Evolutionary conservation across 2,888 invertebrate species (phyloP).

Genomic region (Calephelis perditalis): DNA sequence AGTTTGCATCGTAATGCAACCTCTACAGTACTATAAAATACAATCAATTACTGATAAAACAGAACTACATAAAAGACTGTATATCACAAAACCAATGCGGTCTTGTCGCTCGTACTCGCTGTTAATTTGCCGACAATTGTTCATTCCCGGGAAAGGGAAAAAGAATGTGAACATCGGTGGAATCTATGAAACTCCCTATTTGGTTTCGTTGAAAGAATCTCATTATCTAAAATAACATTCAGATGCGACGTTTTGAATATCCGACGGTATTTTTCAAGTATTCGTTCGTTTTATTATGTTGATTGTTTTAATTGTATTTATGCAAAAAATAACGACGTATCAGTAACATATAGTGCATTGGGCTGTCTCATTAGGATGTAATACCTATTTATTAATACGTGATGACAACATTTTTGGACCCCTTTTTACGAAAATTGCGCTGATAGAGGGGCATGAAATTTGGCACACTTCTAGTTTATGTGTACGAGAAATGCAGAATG

Average conservation of each 20-base stretch:
- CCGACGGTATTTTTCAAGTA: neutral
- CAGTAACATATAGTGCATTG: too few relatives aligned
- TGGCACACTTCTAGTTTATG: too few relatives aligned
- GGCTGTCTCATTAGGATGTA: too few relatives aligned
- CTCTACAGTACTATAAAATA: too few relatives aligned
- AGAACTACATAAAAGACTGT: slow-evolving; percentile 30
- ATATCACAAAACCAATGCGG: slow-evolving; percentile 43
- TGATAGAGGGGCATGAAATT: too few relatives aligned
- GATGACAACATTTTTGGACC: too few relatives aligned
- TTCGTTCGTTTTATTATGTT: neutral
- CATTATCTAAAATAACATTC: slow-evolving; percentile 12
- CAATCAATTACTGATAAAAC: neutral
- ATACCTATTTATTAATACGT: too few relatives aligned
- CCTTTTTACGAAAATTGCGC: too few relatives aligned
- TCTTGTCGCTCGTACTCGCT: slow-evolving; percentile 56
- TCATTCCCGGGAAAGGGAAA: slow-evolving; percentile 63
- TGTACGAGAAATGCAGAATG: too few relatives aligned
- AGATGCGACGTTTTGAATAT: neutral
- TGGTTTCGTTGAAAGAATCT: slow-evolving; percentile 33
- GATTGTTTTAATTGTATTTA: neutral
- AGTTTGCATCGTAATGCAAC: too few relatives aligned
- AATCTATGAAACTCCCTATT: slow-evolving; percentile 60
- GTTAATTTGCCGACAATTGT: slow-evolving; percentile 75
- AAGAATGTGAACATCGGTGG: slow-evolving; percentile 57
- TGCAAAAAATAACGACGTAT: neutral